phyloP scores from a whole-genome alignment of 2,888 invertebrate genomes.

The Apoda limacodes region DNA sequence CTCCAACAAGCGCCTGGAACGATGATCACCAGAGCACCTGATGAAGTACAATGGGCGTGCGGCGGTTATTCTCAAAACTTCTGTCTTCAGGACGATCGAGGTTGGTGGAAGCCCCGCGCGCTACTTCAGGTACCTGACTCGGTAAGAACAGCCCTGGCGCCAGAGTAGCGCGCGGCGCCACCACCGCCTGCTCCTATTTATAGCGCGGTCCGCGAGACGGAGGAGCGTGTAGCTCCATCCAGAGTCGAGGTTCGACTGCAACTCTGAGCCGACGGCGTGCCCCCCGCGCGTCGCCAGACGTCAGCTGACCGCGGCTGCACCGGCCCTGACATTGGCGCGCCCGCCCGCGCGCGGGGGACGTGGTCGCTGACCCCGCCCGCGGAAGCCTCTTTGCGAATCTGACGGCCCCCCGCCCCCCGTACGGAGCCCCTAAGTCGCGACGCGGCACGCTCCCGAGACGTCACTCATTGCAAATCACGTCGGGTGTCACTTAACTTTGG shows the following conservation, averaged over 20 bases:
- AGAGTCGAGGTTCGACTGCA: constrained; percentile 57
- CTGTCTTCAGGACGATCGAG: constrained; percentile 18
- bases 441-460: constrained; percentile 20
- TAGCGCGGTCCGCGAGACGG: constrained; percentile 36
- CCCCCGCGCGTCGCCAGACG: constrained; percentile 68
- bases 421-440: constrained; percentile 20
- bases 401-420: constrained; percentile 26
- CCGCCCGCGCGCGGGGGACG: constrained; percentile 49
- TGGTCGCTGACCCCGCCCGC: constrained; percentile 63
- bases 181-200: constrained; percentile 47
- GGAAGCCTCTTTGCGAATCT: constrained; percentile 61
- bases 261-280: constrained; percentile 40
- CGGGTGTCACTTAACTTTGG: no score
- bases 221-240: constrained; percentile 42
- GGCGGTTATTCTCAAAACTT: constrained; percentile 65
- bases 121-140: constrained; percentile 99
- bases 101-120: constrained; percentile 83
- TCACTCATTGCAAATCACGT: constrained; percentile 5
- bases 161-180: constrained; percentile 86
- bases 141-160: constrained; percentile 83
- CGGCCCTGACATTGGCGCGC: constrained; percentile 69
- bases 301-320: constrained; percentile 69
- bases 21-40: constrained; percentile 96
- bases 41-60: constrained; percentile 99
- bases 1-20: constrained; percentile 99